A percentile compares a stretch with the other conserved stretches of the same genome.
Conservation (phyloP, 2,113 vertebrate species). For the Halcyon malimbica region DNA sequence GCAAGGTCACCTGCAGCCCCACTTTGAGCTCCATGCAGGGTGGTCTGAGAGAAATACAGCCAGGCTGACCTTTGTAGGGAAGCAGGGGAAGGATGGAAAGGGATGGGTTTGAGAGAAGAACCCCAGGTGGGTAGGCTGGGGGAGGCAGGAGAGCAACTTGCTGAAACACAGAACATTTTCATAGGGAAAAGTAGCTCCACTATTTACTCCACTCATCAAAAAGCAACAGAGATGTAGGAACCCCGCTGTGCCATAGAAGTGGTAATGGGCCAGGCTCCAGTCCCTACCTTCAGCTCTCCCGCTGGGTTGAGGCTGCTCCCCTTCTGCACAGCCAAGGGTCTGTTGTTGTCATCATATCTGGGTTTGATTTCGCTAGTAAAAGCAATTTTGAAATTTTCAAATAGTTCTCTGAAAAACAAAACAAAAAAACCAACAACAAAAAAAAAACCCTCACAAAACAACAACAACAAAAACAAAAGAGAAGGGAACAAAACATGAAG, state of each 20-base stretch:
- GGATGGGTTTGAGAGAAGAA: not conserved
- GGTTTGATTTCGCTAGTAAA: not conserved
- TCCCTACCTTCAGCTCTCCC: not conserved
- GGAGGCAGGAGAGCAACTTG: not conserved
- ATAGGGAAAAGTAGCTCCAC: not conserved
- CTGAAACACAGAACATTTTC: not conserved
- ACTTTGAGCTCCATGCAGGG: not conserved
- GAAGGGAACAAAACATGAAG: not conserved
- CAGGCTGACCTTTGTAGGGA: not conserved
- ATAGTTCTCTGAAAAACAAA: not conserved
- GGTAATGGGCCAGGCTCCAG: not conserved
- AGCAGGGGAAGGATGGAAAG: not conserved
- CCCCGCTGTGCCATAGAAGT: not conserved
- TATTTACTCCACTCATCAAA: not conserved
- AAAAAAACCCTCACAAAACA: no score
- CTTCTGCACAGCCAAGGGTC: not conserved
- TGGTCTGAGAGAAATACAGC: not conserved
- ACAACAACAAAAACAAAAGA: not conserved
- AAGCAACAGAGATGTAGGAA: not conserved
- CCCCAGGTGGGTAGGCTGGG: rapidly evolving
- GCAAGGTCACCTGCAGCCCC: not conserved
- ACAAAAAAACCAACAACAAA: not conserved
- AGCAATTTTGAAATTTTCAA: not conserved
- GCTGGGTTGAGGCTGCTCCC: not conserved
- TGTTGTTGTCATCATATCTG: not conserved